phyloP scores from a whole-genome alignment of 2,888 invertebrate species.

The Ichneumoninae sp. region DNA sequence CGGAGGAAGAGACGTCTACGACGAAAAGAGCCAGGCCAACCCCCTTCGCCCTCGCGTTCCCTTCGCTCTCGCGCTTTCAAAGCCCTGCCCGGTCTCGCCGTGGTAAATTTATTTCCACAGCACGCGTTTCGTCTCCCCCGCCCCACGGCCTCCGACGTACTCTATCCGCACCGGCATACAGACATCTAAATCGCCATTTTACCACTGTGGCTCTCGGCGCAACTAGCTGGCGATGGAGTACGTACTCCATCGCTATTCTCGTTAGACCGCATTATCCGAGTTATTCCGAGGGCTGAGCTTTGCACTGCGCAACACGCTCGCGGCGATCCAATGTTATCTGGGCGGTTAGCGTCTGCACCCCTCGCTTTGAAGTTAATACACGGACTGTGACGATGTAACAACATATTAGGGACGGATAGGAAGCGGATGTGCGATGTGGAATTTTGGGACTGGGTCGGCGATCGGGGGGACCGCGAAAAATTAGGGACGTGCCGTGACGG shows the following conservation, averaged over 20 bases:
- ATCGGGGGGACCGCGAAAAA: too few relatives aligned
- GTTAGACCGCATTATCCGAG: constrained; percentile 46
- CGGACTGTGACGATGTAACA: background rate
- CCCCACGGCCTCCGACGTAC: constrained; percentile 6
- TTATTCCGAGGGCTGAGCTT: constrained; percentile 37
- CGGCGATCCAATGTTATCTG: background rate
- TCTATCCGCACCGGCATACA: background rate
- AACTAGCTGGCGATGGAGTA: constrained; percentile 37
- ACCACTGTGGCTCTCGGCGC: constrained; percentile 47
- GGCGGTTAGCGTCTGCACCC: background rate
- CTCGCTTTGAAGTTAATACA: background rate
- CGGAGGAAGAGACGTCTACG: constrained; percentile 32
- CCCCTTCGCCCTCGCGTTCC: constrained; percentile 1
- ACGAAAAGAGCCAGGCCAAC: constrained; percentile 42
- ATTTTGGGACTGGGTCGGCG: too few relatives aligned
- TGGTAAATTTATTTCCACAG: constrained; percentile 66
- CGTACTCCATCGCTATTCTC: constrained; percentile 43
- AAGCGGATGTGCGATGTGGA: too few relatives aligned
- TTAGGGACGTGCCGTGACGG: too few relatives aligned
- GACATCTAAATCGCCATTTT: constrained; percentile 64
- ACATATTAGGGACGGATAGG: too few relatives aligned
- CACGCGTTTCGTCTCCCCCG: constrained; percentile 43
- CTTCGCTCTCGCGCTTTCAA: constrained; percentile 44
- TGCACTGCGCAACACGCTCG: background rate
- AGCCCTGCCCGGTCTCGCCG: constrained; percentile 60